Conservation (phyloP, 2,797 vertebrate genomes). For the Urocyon cinereoargenteus region DNA sequence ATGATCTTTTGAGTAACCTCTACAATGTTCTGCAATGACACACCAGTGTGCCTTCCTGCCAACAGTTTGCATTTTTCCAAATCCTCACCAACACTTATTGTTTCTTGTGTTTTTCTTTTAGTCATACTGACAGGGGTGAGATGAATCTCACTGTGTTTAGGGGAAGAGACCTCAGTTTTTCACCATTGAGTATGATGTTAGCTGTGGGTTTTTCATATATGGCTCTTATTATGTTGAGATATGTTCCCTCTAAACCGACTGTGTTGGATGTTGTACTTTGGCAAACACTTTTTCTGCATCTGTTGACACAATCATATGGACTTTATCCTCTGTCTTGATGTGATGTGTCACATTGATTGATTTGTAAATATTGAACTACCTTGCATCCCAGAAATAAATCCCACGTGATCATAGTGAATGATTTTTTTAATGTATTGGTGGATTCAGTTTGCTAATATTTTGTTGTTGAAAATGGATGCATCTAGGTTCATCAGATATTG, state of each 20-base stretch:
- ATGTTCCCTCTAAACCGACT: neutral
- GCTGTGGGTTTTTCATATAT: neutral
- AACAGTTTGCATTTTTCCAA: neutral
- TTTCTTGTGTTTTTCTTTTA: neutral
- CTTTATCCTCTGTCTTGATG: neutral
- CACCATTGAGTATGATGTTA: neutral
- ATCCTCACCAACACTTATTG: neutral
- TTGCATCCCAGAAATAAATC: neutral
- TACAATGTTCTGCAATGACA: neutral
- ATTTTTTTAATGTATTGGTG: neutral
- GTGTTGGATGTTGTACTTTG: neutral
- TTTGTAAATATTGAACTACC: neutral
- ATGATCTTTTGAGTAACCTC: neutral
- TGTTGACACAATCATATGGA: neutral
- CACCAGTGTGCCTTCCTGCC: neutral
- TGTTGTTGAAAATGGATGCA: neutral
- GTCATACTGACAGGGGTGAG: neutral
- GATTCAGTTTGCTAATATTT: neutral
- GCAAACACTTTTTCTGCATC: neutral
- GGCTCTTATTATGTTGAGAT: neutral
- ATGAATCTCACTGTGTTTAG: neutral
- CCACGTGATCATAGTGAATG: neutral
- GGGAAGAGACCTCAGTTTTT: neutral
- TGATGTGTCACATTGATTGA: neutral
- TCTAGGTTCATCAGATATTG: neutral